These are phyloP conservation scores for Cantharis nigra DNA, from an alignment of 2,888 invertebrate genomes.

Conservation along the genomic window DNA sequence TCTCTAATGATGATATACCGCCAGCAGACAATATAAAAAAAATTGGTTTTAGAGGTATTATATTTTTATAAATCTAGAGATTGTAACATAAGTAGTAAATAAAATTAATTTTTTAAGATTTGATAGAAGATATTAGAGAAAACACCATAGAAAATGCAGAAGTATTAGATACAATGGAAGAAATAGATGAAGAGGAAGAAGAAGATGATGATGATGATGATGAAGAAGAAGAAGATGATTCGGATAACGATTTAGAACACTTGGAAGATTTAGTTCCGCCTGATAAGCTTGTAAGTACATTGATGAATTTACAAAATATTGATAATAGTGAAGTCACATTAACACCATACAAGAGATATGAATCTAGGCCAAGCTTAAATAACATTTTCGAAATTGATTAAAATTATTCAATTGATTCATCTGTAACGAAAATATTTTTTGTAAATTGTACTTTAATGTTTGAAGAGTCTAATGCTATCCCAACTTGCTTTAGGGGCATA, in stretches of 20 bases:
- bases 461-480: background rate
- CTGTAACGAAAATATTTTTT: background rate
- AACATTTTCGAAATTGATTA: conserved; percentile 24
- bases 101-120: background rate
- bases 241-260: conserved; percentile 31
- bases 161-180: conserved; percentile 49
- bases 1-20: conserved; percentile 46
- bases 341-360: conserved; percentile 21
- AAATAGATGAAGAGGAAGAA: conserved; percentile 36
- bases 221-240: conserved; percentile 40
- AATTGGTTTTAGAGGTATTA: conserved; percentile 64
- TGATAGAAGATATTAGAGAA: background rate
- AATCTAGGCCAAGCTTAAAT: conserved; percentile 21
- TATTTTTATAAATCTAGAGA: background rate
- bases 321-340: conserved; percentile 60
- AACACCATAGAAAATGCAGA: conserved; percentile 57
- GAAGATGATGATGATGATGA: conserved; percentile 39
- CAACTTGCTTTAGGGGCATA: background rate
- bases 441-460: background rate
- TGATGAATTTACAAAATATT: conserved; percentile 56
- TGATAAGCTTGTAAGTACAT: conserved; percentile 57
- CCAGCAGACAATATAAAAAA: conserved; percentile 49
- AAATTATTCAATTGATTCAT: background rate
- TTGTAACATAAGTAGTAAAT: background rate
- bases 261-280: conserved; percentile 41